These are phyloP conservation scores for fruit fly (Drosophila melanogaster) DNA, from an alignment of 1,140 invertebrate genomes.

Conservation along the genomic window DNA sequence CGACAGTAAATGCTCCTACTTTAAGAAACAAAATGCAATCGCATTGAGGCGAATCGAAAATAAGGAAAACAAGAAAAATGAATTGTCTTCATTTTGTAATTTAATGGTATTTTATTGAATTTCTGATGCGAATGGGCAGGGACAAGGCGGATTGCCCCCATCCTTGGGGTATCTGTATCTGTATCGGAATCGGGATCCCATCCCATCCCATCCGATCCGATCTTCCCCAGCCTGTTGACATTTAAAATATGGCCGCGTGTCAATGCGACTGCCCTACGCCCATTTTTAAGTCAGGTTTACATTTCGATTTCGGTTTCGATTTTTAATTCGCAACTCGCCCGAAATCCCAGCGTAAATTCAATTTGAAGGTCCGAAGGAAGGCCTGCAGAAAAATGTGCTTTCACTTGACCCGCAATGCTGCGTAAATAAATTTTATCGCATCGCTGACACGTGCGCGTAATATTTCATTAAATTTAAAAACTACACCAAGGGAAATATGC, in stretches of 20 bases:
- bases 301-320: constrained; percentile 78
- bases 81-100: constrained; percentile 84
- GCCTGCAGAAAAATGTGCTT: constrained; percentile 66
- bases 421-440: constrained; percentile 81
- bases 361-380: constrained; percentile 67
- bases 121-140: constrained; percentile 62
- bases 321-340: constrained; percentile 53
- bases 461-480: constrained; percentile 74
- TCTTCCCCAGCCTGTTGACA: constrained; percentile 62
- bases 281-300: constrained; percentile 82
- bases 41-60: constrained; percentile 25
- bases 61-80: constrained; percentile 51
- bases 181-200: constrained; percentile 2
- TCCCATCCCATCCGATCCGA: constrained; percentile 33
- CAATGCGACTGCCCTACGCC: constrained; percentile 81
- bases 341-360: constrained; percentile 73
- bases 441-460: constrained; percentile 81
- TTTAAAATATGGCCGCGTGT: constrained; percentile 84
- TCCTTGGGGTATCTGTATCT: constrained; percentile 53
- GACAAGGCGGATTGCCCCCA: constrained; percentile 54
- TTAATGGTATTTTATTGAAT: constrained; percentile 84
- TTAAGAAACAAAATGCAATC: constrained; percentile 67
- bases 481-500: constrained; percentile 16
- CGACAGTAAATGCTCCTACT: constrained; percentile 81
- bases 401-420: constrained; percentile 82